A percentile compares a stretch with the other conserved stretches of the same genome.
Conservation (phyloP, 2,797 vertebrate species). For the Hozukius guyotensis region DNA sequence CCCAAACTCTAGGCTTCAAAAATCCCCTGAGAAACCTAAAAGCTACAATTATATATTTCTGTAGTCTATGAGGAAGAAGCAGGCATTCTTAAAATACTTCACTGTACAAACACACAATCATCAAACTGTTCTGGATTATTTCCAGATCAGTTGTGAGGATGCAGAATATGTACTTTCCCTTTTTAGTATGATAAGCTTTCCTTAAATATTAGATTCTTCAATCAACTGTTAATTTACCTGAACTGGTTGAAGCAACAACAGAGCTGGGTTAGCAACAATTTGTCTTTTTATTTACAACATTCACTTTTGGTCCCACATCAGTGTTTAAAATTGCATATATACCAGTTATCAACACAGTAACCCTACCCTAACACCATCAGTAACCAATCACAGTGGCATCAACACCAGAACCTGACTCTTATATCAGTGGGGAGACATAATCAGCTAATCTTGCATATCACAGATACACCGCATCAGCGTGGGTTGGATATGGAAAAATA, state of each 20-base stretch:
- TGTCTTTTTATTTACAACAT: constrained; percentile 65
- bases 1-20: constrained; percentile 16
- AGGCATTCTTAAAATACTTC: constrained; percentile 23
- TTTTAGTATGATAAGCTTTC: background rate
- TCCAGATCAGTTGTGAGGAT: background rate
- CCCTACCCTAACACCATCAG: constrained; percentile 22
- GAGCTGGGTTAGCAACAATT: background rate
- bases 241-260: background rate
- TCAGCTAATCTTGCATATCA: background rate
- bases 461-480: background rate
- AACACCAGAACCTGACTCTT: background rate
- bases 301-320: constrained; percentile 52
- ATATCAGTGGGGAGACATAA: background rate
- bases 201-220: background rate
- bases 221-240: background rate
- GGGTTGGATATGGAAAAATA: background rate
- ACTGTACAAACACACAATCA: background rate
- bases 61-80: background rate
- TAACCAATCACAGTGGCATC: constrained; percentile 39
- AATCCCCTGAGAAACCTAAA: constrained; percentile 16
- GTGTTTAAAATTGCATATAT: constrained; percentile 19
- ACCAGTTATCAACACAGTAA: constrained; percentile 28
- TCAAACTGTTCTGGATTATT: background rate
- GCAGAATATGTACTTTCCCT: background rate
- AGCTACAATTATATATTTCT: constrained; percentile 28